These are phyloP conservation scores for Diabrotica balteata DNA, from an alignment of 2,888 invertebrate species.

Conservation along the genomic window DNA sequence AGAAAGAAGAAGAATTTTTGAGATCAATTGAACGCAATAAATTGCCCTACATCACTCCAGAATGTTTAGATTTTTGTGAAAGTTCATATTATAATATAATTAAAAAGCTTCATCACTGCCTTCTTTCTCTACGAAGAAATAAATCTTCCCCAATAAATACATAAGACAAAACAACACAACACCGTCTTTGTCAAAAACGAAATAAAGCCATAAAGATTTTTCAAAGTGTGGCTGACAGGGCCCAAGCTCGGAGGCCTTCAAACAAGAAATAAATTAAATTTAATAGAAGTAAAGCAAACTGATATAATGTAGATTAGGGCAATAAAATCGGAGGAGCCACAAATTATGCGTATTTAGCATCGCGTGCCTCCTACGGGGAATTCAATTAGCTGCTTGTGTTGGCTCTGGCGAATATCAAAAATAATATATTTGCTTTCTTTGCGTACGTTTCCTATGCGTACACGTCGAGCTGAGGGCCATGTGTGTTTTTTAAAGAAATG, in stretches of 20 bases:
- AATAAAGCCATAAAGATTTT: constrained; percentile 22
- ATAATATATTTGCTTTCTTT: constrained; percentile 53
- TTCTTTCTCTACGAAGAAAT: too few species aligned
- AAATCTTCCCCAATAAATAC: too few species aligned
- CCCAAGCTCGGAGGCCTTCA: constrained; percentile 20
- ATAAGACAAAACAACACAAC: too few species aligned
- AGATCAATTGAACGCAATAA: too few species aligned
- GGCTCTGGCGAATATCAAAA: constrained; percentile 59
- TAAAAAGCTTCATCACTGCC: too few species aligned
- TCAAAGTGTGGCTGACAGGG: constrained; percentile 15
- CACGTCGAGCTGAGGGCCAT: constrained; percentile 50
- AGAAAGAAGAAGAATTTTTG: too few species aligned
- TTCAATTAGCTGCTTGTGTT: constrained; percentile 55
- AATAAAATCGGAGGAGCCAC: constrained; percentile 56
- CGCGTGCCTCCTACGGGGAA: constrained; percentile 57
- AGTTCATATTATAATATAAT: too few species aligned
- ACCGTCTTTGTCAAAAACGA: constrained; percentile 8
- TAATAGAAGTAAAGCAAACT: constrained; percentile 44
- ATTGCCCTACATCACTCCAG: too few species aligned
- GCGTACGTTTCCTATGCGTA: constrained; percentile 55
- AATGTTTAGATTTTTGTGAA: too few species aligned
- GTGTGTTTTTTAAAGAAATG: constrained; percentile 46
- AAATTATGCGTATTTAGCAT: constrained; percentile 58
- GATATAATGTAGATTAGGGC: constrained; percentile 47
- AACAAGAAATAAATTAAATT: constrained; percentile 44